Percentiles rank a stretch among this genome's conserved stretches.
phyloP scores from a whole-genome alignment of 2,797 vertebrate species.

The Brachyrhaphis roseni region DNA sequence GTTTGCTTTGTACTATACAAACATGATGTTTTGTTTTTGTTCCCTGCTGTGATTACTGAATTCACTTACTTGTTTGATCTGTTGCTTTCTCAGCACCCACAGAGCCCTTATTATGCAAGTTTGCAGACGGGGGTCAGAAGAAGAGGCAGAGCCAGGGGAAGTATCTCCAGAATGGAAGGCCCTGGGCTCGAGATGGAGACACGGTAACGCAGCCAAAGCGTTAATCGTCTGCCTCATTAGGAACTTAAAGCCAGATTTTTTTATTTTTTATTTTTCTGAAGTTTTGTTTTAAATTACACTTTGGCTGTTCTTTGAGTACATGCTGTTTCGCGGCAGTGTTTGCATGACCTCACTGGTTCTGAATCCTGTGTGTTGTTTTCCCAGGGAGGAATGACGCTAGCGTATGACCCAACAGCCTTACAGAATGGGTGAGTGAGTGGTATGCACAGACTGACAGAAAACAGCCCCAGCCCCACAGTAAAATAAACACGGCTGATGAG shows the following conservation, averaged over 20 bases:
- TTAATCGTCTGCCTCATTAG: neutral
- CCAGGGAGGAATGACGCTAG: conserved; percentile 92
- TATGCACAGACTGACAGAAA: conserved; percentile 67
- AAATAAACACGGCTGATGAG: conserved; percentile 24
- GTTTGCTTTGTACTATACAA: conserved; percentile 42
- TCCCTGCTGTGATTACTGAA: conserved; percentile 43
- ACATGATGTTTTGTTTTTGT: conserved; percentile 51
- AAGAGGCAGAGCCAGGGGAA: conserved; percentile 94
- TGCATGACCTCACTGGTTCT: conserved; percentile 69
- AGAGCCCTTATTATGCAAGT: conserved; percentile 95
- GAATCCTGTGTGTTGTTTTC: conserved; percentile 72
- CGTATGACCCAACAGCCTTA: conserved; percentile 92
- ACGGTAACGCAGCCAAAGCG: conserved; percentile 75
- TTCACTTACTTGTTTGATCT: conserved; percentile 58
- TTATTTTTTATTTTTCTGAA: conserved; percentile 13
- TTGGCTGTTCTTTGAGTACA: conserved; percentile 19
- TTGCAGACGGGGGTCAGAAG: conserved; percentile 96
- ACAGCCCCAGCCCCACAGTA: conserved; percentile 65
- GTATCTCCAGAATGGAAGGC: conserved; percentile 89
- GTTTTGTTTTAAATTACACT: neutral
- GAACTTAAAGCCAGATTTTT: neutral
- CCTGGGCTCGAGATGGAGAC: conserved; percentile 90
- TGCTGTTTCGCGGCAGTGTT: conserved; percentile 38
- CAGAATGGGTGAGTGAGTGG: conserved; percentile 91
- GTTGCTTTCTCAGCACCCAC: conserved; percentile 83